Conservation (phyloP, 1,140 invertebrate species). For the Drosophila melanica region DNA sequence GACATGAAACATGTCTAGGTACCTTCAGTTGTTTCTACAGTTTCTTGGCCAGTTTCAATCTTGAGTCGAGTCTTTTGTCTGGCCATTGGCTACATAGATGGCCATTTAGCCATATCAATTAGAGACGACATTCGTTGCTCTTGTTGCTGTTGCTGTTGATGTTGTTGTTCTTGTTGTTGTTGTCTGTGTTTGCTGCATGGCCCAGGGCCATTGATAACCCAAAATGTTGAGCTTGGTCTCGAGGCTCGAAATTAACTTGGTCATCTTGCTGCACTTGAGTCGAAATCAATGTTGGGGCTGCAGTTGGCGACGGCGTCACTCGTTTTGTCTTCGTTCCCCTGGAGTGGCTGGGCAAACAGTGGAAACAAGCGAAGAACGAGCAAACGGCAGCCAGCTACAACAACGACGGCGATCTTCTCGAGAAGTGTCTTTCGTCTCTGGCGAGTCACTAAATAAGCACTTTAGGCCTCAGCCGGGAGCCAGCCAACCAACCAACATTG, state of each 20-base stretch:
- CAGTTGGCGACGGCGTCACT: slow-evolving; percentile 62
- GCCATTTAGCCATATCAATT: slow-evolving; percentile 82
- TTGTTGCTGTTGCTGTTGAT: not conserved
- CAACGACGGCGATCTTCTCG: slow-evolving; percentile 31
- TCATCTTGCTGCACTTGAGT: slow-evolving; percentile 77
- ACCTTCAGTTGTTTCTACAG: slow-evolving; percentile 28
- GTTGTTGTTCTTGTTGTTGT: slow-evolving; percentile 1
- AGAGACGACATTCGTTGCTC: slow-evolving; percentile 40
- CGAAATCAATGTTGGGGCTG: slow-evolving; percentile 23
- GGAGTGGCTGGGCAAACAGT: slow-evolving; percentile 77
- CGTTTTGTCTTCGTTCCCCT: slow-evolving; percentile 63
- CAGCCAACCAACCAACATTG: slow-evolving; percentile 22
- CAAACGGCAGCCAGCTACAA: slow-evolving; percentile 65
- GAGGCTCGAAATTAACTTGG: slow-evolving; percentile 76
- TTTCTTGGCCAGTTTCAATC: not conserved
- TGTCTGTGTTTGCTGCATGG: slow-evolving; percentile 18
- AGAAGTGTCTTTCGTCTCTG: slow-evolving; percentile 70
- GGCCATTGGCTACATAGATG: slow-evolving; percentile 65
- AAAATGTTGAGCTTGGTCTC: slow-evolving; percentile 23
- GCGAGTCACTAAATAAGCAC: slow-evolving; percentile 81
- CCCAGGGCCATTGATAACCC: slow-evolving; percentile 55
- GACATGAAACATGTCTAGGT: slow-evolving; percentile 80
- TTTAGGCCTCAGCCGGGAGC: slow-evolving; percentile 40
- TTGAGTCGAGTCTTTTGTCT: slow-evolving; percentile 3
- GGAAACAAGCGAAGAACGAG: slow-evolving; percentile 55